Base-by-base conservation (phyloP, 2,888 invertebrate genomes). In the Heliconius hortense region DNA sequence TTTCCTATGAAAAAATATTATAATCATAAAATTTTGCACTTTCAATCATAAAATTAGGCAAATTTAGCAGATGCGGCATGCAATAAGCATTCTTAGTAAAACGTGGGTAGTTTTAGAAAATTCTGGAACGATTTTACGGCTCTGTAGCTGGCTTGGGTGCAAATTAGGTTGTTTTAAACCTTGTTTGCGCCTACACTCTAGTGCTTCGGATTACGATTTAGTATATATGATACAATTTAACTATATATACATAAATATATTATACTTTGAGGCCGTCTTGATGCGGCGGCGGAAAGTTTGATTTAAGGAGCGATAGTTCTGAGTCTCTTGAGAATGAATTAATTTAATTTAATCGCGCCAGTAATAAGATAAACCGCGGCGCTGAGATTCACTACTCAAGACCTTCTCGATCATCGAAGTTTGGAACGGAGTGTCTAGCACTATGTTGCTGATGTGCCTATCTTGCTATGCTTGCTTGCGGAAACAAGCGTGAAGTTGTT, bases 121-220 rank as follows among this genome's bases (percentile, higher is more conserved):
- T 21, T 70, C 74, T 70, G 39, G 35, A 63, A 72, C 56, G 66
- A 67, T 67, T 76, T 77, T 39, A 31, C 72, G 67, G 67, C 68
- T 69, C 48, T 60, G 72, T 62, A 75, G 73, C 67, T 78, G 75
- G 77, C 77, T 78, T 68, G 73, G 24, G 77, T 39, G 76, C 71
- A 78, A 78, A 78, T 78, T 75, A 78, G 78, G 75, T 78, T 78
- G 75, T 72, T 77, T 76, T 62, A 71, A 77, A 75, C 63, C 76
- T 66, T 63, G 75, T 78, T 73, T 76, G n/a, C 53, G 64, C 64
- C 73, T 69, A 62, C 31, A 60, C 64, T 67, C 63, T 70, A 71
- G 71, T 66, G 73, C 56, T 75, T 72, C 26, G 31, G 31, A 72
- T 67, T 75, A 56, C 35, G 13, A 39, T 15, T 64, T 64, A 24